Base-by-base conservation (phyloP, 2,113 vertebrate genomes). In the Oreochromis aureus region DNA sequence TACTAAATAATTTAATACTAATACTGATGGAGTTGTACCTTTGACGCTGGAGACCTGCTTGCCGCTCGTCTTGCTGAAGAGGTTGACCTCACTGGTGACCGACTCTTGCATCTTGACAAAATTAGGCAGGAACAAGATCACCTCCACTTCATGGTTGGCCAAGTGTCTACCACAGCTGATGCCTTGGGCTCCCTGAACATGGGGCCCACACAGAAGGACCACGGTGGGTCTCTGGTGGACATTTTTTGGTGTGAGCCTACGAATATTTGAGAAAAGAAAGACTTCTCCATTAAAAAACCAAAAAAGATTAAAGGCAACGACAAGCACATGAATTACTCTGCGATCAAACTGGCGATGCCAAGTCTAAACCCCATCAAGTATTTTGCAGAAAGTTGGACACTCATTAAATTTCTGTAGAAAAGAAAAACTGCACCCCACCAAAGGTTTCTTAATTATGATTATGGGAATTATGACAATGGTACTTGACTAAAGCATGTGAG, bases 31-130 rank as follows among this genome's bases (percentile, higher is more conserved):
- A 24, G 24, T 27, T 32, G 19, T 58, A 98, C 98, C 98, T 97
- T 96, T 98, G 90, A 98, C 92, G 2, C 95, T 98, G 91, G 97
- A 97, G 85, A 98, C 98, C 82, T 98, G 97, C 82, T 97, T 97
- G 30, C 97, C 96, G 3, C 97, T 96, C 0, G 98, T 99, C 92
- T 97, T 98, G 95, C 97, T 94, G 91, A 97, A 98, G 6, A 99
- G 97, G 19, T 93, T 96, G n/a, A 98, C 93, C 88, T 99, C 98
- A 0, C 97, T 97, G 91, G 96, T 98, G 87, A 99, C 96, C 2
- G 97, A 96, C 86, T 98, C 98, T 78, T 98, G 96, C 98, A 98
- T 98, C 96, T 98, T 98, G 86, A 98, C 97, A 32, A 98, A 99
- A 91, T 98, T 98, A 66, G 98, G 98, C 16, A 99, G 96, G 90